phyloP scores from a whole-genome alignment of 1,140 invertebrate species.

The Drosophila ironensis region DNA sequence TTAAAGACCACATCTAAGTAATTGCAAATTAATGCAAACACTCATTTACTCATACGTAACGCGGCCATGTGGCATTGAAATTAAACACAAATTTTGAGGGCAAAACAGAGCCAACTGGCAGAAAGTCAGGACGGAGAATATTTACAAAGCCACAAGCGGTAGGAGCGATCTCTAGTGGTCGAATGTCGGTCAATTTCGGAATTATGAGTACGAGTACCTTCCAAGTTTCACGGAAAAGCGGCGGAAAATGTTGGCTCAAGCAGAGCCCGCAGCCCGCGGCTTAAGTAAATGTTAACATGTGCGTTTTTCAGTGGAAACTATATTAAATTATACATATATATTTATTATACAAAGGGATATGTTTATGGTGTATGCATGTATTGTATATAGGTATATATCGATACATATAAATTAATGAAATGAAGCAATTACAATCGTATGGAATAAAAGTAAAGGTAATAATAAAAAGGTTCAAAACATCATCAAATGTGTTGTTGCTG shows the following conservation, averaged over 20 bases:
- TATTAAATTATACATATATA: slow-evolving; percentile 51
- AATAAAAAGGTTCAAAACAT: slow-evolving; percentile 70
- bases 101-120: slow-evolving; percentile 1
- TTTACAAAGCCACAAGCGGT: slow-evolving; percentile 12
- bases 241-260: not conserved
- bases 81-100: slow-evolving; percentile 10
- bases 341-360: slow-evolving; percentile 49
- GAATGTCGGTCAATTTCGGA: slow-evolving; percentile 67
- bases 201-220: slow-evolving; percentile 40
- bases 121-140: slow-evolving; percentile 7
- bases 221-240: slow-evolving; percentile 19
- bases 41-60: slow-evolving; percentile 31
- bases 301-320: slow-evolving; percentile 59
- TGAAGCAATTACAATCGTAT: slow-evolving; percentile 80
- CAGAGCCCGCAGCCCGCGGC: slow-evolving; percentile 3
- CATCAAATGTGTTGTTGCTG: slow-evolving; percentile 26
- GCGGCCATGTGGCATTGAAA: slow-evolving; percentile 30
- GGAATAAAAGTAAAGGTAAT: slow-evolving; percentile 52
- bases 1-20: slow-evolving; percentile 20
- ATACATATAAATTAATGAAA: slow-evolving; percentile 76
- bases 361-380: slow-evolving; percentile 60
- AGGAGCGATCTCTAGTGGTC: slow-evolving; percentile 19
- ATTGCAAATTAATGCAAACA: slow-evolving; percentile 28
- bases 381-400: slow-evolving; percentile 54
- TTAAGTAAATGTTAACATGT: slow-evolving; percentile 61